These are phyloP conservation scores for Arctia plantaginis DNA, from an alignment of 2,888 invertebrate genomes.

Conservation along the genomic window DNA sequence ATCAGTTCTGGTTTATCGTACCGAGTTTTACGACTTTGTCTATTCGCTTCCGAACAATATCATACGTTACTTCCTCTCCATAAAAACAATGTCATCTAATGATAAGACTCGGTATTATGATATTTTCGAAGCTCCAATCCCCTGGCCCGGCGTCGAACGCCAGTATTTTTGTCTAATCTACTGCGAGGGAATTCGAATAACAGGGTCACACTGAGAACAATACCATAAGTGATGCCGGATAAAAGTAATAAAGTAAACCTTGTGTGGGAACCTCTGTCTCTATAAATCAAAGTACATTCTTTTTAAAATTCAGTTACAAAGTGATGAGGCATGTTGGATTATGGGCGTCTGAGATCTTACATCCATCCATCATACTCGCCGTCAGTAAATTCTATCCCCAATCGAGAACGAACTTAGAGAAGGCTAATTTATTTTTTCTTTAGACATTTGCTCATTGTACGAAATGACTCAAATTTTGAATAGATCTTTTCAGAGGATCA, in stretches of 20 bases:
- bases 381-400: slow-evolving; percentile 47
- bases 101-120: slow-evolving; percentile 48
- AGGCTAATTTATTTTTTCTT: slow-evolving; percentile 44
- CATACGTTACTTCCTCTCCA: slow-evolving; percentile 56
- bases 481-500: slow-evolving; percentile 43
- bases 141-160: slow-evolving; percentile 3
- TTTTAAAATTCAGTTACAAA: slow-evolving; percentile 18
- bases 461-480: slow-evolving; percentile 33
- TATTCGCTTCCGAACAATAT: slow-evolving; percentile 52
- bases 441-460: slow-evolving; percentile 42
- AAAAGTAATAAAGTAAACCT: slow-evolving; percentile 35
- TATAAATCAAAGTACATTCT: slow-evolving; percentile 25
- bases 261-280: slow-evolving; percentile 25
- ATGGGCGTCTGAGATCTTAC: slow-evolving; percentile 13
- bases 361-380: slow-evolving; percentile 58
- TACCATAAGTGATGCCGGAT: slow-evolving; percentile 38
- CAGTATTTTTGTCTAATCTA: slow-evolving; percentile 39
- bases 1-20: slow-evolving; percentile 42
- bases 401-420: slow-evolving; percentile 35
- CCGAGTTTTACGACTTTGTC: slow-evolving; percentile 49
- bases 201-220: slow-evolving; percentile 37
- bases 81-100: slow-evolving; percentile 55
- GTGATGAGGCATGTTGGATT: slow-evolving; percentile 1
- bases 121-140: slow-evolving; percentile 40
- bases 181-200: slow-evolving; percentile 36